A percentile compares a stretch with the other conserved stretches of the same genome.
phyloP scores from a whole-genome alignment of 2,113 vertebrate genomes.

The Mesocricetus auratus region DNA sequence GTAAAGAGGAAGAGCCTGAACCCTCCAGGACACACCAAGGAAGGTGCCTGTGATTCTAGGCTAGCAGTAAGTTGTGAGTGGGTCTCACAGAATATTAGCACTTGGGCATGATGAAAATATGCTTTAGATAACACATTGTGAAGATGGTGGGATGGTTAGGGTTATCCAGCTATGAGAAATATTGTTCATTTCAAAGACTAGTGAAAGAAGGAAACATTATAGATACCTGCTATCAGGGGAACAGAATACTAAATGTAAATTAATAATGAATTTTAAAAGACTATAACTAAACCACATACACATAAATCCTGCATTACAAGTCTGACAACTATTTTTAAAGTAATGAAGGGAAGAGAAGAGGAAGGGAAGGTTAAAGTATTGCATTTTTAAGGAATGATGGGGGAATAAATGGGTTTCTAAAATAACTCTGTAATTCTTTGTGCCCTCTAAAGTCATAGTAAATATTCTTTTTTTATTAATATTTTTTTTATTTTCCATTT shows the following conservation, averaged over 20 bases:
- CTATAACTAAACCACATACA: not conserved
- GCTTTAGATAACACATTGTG: not conserved
- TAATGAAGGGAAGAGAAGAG: not conserved
- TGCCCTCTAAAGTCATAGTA: not conserved
- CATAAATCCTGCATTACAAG: not conserved
- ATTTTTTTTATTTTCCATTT: too few relatives aligned
- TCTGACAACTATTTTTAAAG: not conserved
- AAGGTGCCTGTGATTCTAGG: not conserved
- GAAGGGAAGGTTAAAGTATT: not conserved
- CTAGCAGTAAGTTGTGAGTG: not conserved
- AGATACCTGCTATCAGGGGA: not conserved
- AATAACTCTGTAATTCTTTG: not conserved
- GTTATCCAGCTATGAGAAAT: not conserved
- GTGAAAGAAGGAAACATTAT: not conserved
- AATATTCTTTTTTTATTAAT: too few relatives aligned
- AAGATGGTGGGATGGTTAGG: too few relatives aligned
- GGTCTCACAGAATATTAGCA: rapidly evolving
- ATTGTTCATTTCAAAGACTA: not conserved
- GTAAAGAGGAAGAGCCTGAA: not conserved
- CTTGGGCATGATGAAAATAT: not conserved
- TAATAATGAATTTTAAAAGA: not conserved
- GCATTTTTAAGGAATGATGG: not conserved
- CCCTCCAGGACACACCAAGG: not conserved
- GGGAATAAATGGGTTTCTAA: not conserved
- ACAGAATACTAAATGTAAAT: not conserved